A percentile compares a stretch with the other conserved stretches of the same genome.
Evolutionary conservation across 2,888 invertebrate species (phyloP).

Genomic region (Deilephila porcellus): DNA sequence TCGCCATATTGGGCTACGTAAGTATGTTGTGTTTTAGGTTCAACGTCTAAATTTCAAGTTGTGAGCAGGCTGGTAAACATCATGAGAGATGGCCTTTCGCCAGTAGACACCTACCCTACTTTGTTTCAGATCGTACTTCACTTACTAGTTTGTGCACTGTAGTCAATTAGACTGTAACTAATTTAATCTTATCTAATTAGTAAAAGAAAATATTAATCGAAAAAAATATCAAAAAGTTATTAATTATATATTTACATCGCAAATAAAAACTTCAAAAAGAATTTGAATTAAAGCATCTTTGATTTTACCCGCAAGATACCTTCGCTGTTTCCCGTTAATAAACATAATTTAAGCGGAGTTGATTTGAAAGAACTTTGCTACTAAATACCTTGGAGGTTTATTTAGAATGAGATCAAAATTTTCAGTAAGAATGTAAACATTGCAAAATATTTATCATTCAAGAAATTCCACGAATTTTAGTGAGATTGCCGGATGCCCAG

Average conservation of each 20-base stretch:
- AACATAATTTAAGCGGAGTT: slow-evolving; percentile 7
- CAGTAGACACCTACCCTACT: no score
- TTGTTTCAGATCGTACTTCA: no score
- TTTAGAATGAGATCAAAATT: slow-evolving; percentile 7
- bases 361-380: slow-evolving; percentile 1
- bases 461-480: background rate
- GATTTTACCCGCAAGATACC: background rate
- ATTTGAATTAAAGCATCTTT: background rate
- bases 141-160: no score
- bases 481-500: no score
- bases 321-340: background rate
- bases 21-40: no score
- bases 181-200: no score
- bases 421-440: slow-evolving; percentile 14
- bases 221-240: background rate
- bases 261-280: slow-evolving; percentile 2
- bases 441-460: slow-evolving; percentile 7
- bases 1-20: no score
- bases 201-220: background rate
- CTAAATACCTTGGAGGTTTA: background rate
- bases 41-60: no score
- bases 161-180: no score
- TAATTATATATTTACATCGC: background rate
- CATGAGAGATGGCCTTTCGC: no score
- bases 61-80: no score